Evolutionary conservation across 2,113 vertebrate species (phyloP).

Genomic region (Saccopteryx bilineata): DNA sequence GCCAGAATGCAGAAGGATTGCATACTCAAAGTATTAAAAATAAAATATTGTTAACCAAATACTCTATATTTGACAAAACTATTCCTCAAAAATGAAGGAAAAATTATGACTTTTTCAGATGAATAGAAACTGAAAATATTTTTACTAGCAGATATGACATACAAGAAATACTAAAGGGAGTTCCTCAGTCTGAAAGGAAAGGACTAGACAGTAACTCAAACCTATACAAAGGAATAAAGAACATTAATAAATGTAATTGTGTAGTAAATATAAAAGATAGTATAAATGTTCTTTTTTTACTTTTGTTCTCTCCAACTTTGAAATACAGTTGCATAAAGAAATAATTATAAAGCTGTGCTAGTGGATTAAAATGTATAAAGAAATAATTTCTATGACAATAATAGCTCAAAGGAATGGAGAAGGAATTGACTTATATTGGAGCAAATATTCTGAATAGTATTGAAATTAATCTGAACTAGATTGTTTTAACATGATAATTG

Average conservation of each 20-base stretch:
- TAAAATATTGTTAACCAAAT: background rate
- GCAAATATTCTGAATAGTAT: background rate
- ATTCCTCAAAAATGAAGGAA: constrained; percentile 24
- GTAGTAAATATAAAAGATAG: constrained; percentile 27
- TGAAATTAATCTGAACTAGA: background rate
- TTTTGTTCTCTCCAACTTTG: background rate
- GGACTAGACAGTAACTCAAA: background rate
- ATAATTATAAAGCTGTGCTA: background rate
- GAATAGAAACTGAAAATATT: constrained; percentile 29
- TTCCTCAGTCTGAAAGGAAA: constrained; percentile 49
- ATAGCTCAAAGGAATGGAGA: background rate
- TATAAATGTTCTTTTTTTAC: background rate
- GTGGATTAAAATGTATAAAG: background rate
- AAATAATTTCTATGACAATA: background rate
- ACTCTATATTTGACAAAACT: constrained; percentile 32
- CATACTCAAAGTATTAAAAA: background rate
- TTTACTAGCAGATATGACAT: background rate
- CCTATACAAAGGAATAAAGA: background rate
- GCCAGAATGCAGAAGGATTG: background rate
- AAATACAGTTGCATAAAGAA: constrained; percentile 42
- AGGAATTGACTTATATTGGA: background rate
- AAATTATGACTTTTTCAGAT: constrained; percentile 2
- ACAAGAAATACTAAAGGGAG: constrained; percentile 26
- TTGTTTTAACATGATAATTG: constrained; percentile 24
- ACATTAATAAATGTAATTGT: background rate